Evolutionary conservation across 2,888 invertebrate species (phyloP).

Genomic region (Drosophila villosipedis): DNA sequence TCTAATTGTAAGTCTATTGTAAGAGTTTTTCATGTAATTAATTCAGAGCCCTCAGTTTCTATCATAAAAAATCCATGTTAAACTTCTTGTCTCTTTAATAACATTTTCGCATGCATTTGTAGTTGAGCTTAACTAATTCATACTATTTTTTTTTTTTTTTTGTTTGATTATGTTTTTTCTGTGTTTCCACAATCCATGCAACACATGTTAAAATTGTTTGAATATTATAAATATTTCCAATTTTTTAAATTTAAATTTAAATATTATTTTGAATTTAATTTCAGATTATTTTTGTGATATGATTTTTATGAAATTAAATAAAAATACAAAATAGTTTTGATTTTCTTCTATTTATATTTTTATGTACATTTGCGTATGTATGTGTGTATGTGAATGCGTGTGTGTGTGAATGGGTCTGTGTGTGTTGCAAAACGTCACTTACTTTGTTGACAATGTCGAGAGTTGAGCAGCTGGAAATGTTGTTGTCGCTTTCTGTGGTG

Average conservation of each 20-base stretch:
- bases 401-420: neutral
- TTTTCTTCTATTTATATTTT: neutral
- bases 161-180: neutral
- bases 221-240: neutral
- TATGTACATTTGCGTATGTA: neutral
- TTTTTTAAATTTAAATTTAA: neutral
- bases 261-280: neutral
- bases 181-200: neutral
- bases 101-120: neutral
- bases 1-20: too few species aligned
- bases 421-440: conserved; percentile 47
- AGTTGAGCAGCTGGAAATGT: conserved; percentile 85
- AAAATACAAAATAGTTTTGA: neutral
- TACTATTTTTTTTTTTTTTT: neutral
- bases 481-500: conserved; percentile 84
- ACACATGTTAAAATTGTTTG: neutral
- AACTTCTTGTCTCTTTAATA: neutral
- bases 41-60: neutral
- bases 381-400: neutral
- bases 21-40: neutral
- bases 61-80: neutral
- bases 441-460: conserved; percentile 85
- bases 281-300: neutral
- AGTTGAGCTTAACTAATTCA: neutral
- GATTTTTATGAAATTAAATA: neutral